Percentiles rank a stretch among this genome's conserved stretches.
phyloP scores from a whole-genome alignment of 2,888 invertebrate species.

The Yponomeuta plumbellus region DNA sequence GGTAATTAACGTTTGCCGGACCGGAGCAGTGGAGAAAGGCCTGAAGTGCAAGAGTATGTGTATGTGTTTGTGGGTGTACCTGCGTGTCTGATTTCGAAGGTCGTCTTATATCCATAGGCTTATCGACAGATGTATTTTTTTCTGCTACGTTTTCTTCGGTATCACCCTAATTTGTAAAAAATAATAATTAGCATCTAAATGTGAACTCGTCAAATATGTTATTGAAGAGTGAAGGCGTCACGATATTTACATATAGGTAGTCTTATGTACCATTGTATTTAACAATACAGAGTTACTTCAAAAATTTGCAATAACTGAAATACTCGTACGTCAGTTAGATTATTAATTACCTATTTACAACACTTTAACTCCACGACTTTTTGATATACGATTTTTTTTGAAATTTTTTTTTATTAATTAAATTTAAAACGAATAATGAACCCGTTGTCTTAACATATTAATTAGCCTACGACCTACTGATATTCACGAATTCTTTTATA shows the following conservation, averaged over 20 bases:
- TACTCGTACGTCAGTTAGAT: no score
- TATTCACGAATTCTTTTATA: no score
- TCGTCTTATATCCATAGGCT: constrained; percentile 64
- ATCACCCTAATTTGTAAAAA: constrained; percentile 49
- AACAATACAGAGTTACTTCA: background rate
- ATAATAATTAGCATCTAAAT: constrained; percentile 39
- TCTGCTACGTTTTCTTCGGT: constrained; percentile 49
- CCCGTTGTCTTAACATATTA: no score
- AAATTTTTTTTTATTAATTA: no score
- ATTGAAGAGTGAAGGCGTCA: background rate
- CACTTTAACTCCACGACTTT: no score
- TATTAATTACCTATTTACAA: no score
- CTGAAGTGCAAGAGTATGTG: constrained; percentile 22
- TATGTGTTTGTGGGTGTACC: constrained; percentile 48
- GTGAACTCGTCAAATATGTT: constrained; percentile 14
- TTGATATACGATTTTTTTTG: no score
- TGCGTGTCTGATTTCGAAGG: constrained; percentile 54
- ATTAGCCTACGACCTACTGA: no score
- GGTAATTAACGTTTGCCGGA: no score
- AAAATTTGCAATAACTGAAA: no score
- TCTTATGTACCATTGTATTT: background rate
- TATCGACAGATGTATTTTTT: constrained; percentile 45
- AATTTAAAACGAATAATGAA: no score
- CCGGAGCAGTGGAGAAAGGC: no score
- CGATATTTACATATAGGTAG: background rate